A percentile compares a stretch with the other conserved stretches of the same genome.
Evolutionary conservation across 2,797 vertebrate genomes (phyloP).

Genomic region (Nasua narica): DNA sequence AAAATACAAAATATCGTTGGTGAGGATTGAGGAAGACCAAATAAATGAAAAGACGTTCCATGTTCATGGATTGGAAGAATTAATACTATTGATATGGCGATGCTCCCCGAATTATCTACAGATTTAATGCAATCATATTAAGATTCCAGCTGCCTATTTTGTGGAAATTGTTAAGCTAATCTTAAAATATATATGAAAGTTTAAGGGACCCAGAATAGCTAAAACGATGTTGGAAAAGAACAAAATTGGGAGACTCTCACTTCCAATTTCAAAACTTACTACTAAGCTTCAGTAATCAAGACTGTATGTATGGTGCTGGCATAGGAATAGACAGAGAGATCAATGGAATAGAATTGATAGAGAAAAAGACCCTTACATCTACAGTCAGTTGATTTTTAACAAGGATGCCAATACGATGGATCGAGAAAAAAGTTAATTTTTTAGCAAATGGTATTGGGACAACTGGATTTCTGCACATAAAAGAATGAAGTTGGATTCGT

Average conservation of each 20-base stretch:
- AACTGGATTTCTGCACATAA: background rate
- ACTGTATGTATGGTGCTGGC: background rate
- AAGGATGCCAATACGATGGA: background rate
- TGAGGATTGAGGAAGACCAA: background rate
- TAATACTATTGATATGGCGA: background rate
- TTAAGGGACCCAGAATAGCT: background rate
- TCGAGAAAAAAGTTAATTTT: background rate
- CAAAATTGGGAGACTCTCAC: background rate
- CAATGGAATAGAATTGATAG: background rate
- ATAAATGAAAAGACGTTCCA: background rate
- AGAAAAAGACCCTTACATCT: background rate
- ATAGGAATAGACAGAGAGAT: no score
- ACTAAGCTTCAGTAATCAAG: background rate
- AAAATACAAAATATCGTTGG: background rate
- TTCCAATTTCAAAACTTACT: background rate
- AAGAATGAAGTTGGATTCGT: background rate
- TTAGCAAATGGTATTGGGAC: background rate
- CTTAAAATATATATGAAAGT: background rate
- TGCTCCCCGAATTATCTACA: background rate
- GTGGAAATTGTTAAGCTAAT: background rate
- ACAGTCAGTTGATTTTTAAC: background rate
- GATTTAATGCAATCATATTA: background rate
- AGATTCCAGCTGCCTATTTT: background rate
- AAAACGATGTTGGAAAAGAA: background rate
- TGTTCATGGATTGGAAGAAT: background rate